Evolutionary conservation across 2,888 invertebrate genomes (phyloP), one percentile per base, ranked within the genome.

Genomic region (Dioctria rufipes): DNA sequence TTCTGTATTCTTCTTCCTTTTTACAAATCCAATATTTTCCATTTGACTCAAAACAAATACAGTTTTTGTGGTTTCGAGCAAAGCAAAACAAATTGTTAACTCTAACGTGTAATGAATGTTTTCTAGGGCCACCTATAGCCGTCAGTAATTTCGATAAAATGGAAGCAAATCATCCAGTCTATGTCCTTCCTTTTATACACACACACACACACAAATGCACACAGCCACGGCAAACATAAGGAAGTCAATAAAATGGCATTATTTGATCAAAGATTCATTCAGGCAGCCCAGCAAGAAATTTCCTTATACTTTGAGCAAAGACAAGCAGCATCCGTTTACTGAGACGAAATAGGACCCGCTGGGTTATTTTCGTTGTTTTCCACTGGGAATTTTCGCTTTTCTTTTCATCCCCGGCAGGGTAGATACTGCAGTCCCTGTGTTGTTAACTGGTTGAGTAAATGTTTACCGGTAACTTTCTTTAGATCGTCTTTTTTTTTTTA

Each of bases 361-460:
- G 63, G 77, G 77, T 77, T 77, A 77, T 77, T 77, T 77, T 77
- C 77, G n/a, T 63, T 63, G 63, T 61, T 39, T 77, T 77, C 77
- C 61, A 25, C 37, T 39, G 63, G 61, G 77, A 77, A 37, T 77
- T 77, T 46, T 77, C 61, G 61, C 46, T 63, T 77, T 77, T 61
- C 46, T 77, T 37, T n/a, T 63, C 63, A 49, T 63, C 63, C 39
- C 49, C 40, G 63, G 40, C 25, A 25, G 25, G 25, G 25, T 25
- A 13, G 60, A 5, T 63, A 46, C 77, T 25, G 77, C 63, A 61
- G 61, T 77, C 51, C 63, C 63, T 40, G 37, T 63, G 63, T 63
- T 77, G 77, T 77, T 77, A 77, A 77, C 77, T 77, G 77, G 77
- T 77, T 77, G 63, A 77, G 77, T 77, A 77, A 77, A 77, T 77